These are phyloP conservation scores for Triops cancriformis DNA, from an alignment of 1,140 invertebrate species.

Conservation along the genomic window DNA sequence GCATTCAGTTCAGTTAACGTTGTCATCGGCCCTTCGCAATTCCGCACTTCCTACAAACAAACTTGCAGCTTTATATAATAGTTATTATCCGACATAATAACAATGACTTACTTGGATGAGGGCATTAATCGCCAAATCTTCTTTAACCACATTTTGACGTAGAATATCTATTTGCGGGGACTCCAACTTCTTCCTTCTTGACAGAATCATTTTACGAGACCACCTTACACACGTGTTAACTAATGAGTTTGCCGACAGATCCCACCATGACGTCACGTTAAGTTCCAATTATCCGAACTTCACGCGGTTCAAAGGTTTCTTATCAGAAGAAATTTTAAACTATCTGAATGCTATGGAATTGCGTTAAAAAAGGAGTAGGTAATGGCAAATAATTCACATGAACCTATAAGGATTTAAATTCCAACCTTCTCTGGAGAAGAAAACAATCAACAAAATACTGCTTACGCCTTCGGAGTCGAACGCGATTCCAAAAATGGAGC, in stretches of 20 bases:
- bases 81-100: background rate
- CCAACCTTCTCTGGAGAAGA: no score
- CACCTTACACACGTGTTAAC: background rate
- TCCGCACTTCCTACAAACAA: background rate
- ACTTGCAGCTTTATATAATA: no score
- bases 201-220: background rate
- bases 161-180: background rate
- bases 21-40: background rate
- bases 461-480: no score
- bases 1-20: background rate
- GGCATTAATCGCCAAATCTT: background rate
- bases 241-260: background rate
- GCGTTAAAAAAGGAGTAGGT: no score
- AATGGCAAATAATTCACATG: no score
- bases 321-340: no score
- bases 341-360: no score
- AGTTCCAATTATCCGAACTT: no score
- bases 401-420: no score
- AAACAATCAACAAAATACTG: no score
- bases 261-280: background rate
- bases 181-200: background rate
- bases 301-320: no score
- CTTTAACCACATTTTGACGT: background rate
- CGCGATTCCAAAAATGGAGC: no score
- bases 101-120: background rate